These are phyloP conservation scores for Alouatta caraya DNA, from an alignment of 2,797 vertebrate species.

Conservation along the genomic window DNA sequence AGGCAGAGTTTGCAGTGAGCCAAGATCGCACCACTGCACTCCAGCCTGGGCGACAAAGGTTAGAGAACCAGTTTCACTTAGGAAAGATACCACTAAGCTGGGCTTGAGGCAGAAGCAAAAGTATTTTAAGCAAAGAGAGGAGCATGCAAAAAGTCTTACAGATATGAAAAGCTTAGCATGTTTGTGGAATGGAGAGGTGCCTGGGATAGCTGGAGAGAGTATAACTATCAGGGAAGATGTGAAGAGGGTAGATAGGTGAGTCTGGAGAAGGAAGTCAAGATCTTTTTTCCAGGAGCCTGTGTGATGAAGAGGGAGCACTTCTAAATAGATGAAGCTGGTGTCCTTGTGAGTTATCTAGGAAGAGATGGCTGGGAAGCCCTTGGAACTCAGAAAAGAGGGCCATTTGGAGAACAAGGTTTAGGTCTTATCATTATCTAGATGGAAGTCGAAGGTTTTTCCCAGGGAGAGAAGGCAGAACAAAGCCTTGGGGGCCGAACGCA, in stretches of 20 bases:
- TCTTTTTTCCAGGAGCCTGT: neutral
- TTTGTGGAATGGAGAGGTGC: neutral
- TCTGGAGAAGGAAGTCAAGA: neutral
- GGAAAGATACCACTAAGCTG: neutral
- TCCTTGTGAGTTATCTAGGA: neutral
- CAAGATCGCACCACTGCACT: neutral
- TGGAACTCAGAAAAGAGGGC: neutral
- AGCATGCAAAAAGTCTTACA: neutral
- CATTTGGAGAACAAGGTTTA: neutral
- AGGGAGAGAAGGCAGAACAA: neutral
- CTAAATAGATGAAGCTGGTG: neutral
- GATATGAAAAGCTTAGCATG: fast-evolving
- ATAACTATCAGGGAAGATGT: neutral
- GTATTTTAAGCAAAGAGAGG: neutral
- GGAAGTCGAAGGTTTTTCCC: neutral
- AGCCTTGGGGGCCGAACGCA: neutral
- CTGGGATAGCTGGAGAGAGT: neutral
- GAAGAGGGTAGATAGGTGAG: neutral
- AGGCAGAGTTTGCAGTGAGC: neutral
- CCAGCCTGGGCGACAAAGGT: neutral
- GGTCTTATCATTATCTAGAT: neutral
- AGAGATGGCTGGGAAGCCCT: neutral
- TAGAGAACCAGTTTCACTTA: neutral
- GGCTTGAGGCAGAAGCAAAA: neutral
- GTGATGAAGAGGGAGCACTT: neutral